Base-by-base conservation (phyloP, 2,888 invertebrate genomes). In the Tetanocera ferruginea region DNA sequence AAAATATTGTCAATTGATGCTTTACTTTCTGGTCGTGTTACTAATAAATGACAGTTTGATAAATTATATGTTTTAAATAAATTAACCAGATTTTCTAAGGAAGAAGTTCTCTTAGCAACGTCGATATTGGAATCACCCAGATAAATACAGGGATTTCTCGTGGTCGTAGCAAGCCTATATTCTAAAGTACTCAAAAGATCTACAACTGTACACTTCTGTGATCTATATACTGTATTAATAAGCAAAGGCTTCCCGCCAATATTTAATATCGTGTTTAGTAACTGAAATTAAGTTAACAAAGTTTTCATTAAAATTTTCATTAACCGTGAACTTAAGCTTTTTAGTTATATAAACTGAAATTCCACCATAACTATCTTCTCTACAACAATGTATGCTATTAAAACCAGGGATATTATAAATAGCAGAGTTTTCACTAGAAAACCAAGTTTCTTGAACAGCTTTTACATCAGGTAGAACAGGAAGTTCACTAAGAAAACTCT, bases 41-140 rank as follows among this genome's bases (percentile, higher is more conserved):
- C n/a, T n/a, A n/a, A 69, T 51, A 8, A 23, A 76, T 76, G 69
- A 76, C 76, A 76, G 23, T 55, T 76, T 8, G 23, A 19, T 11
- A 34, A 72, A 31, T 72, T 34, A 57, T 23, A 57, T 6, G 14
- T 3, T 4, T 31, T 55, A 34, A 75, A 52, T 34, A 67, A 34
- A 31, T 66, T 55, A 28, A 19, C 23, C 14, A 75, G 23, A n/a
- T 51, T 31, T 34, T 0, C 19, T 34, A 37, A 75, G 19, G 8
- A n/a, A 14, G 49, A 14, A 43, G 31, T 23, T 5, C 57, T n/a
- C n/a, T n/a, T 69, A n/a, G 67, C 25, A 55, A 69, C 49, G 57
- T 76, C 69, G 25, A 76, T 23, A 67, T 76, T 76, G 49, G 76
- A 76, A n/a, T 76, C 76, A 31, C 76, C 76, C 14, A 52, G 25